These are phyloP conservation scores for Elephantulus edwardii DNA, from an alignment of 2,113 vertebrate species.

Conservation along the genomic window DNA sequence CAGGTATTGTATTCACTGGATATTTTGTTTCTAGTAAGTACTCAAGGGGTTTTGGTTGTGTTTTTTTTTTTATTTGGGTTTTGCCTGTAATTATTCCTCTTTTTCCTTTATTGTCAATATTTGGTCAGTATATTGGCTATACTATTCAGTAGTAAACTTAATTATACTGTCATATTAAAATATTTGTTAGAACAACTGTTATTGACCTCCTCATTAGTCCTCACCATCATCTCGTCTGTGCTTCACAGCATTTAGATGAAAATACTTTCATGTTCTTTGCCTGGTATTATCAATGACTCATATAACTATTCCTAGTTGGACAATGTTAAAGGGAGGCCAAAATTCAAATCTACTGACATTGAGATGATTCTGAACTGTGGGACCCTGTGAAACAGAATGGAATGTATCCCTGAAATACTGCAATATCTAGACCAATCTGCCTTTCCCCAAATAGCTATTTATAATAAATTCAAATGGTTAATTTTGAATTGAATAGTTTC, in stretches of 20 bases:
- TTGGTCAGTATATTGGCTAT: background rate
- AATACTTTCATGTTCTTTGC: background rate
- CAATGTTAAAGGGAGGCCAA: background rate
- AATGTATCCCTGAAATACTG: background rate
- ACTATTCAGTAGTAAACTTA: too few relatives aligned
- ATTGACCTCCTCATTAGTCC: background rate
- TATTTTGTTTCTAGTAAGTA: background rate
- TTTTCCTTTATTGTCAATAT: background rate
- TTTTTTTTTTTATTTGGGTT: conserved; percentile 6
- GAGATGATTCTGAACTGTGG: too few relatives aligned
- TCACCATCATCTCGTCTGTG: background rate
- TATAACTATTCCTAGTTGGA: background rate
- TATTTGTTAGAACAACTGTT: background rate
- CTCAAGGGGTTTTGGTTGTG: too few relatives aligned
- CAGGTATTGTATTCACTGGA: background rate
- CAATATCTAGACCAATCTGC: background rate
- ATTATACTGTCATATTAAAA: background rate
- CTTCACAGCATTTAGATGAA: background rate
- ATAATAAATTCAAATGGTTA: background rate
- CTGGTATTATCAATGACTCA: background rate
- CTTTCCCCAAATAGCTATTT: background rate
- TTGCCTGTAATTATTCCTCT: background rate
- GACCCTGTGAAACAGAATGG: too few relatives aligned
- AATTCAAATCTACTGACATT: too few relatives aligned
- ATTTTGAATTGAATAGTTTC: too few relatives aligned